Percentiles rank a stretch among this genome's conserved stretches.
Evolutionary conservation across 2,797 vertebrate species (phyloP).

Genomic region (Mormyrus hasselquistii): DNA sequence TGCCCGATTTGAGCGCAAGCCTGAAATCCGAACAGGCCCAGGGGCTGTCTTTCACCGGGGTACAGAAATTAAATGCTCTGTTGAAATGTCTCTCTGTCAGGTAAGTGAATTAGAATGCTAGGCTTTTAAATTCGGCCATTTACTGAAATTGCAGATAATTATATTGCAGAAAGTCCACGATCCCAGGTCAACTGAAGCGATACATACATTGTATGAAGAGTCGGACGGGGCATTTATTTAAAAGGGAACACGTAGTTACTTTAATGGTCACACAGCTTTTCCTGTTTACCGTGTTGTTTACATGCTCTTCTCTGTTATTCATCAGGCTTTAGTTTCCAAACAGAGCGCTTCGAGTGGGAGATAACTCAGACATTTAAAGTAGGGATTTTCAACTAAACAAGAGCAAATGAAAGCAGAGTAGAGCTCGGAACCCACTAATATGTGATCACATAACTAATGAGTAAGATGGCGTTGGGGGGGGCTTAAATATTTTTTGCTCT

Average conservation of each 20-base stretch:
- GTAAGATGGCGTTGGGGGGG: background rate
- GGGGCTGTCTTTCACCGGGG: background rate
- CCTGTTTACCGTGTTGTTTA: background rate
- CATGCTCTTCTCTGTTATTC: background rate
- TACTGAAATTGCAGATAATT: constrained; percentile 22
- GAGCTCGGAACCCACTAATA: background rate
- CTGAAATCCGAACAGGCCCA: background rate
- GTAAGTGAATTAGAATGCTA: constrained; percentile 20
- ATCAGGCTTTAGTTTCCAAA: background rate
- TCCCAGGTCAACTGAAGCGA: constrained; percentile 21
- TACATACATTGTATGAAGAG: constrained; percentile 12
- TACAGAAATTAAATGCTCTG: constrained; percentile 17
- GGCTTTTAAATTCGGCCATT: constrained; percentile 6
- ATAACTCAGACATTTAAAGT: background rate
- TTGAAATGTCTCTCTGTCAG: constrained; percentile 4
- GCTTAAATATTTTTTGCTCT: background rate
- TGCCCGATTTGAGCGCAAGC: background rate
- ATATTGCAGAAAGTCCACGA: constrained; percentile 16
- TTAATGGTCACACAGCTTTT: background rate
- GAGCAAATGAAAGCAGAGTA: background rate
- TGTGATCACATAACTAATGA: background rate
- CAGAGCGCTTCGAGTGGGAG: background rate
- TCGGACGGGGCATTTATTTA: background rate
- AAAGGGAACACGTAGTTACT: background rate
- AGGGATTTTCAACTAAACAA: background rate